Base-by-base conservation (phyloP, 1,140 invertebrate species). In the Aphelinus atriplicis region DNA sequence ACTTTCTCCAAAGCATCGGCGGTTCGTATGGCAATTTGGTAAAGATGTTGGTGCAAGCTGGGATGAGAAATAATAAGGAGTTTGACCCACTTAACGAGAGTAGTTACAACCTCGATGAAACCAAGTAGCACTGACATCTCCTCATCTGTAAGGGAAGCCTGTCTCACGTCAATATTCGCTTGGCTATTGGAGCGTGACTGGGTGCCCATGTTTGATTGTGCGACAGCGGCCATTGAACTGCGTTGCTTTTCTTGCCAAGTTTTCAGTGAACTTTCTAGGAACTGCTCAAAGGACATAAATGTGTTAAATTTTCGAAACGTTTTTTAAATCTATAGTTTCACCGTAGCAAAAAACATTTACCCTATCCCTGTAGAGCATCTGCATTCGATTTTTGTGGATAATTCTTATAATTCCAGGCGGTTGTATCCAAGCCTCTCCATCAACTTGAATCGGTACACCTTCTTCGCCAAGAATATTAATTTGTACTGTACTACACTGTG, bases 341-440 rank as follows among this genome's bases (percentile, higher is more conserved):
- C 50, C 46, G n/a, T 7, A 64, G 7, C 51, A 53, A 53, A 43
- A 76, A 68, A 51, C 71, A 85, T 85, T 86, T 86, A 93, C 92
- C 79, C 96, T 90, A 84, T 98, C 97, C 63, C 97, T 89, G 80
- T 94, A 97, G 3, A 99, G 87, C 94, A 99, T 97, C 89, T 98
- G 97, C 83, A 97, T 96, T 75, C 97, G 90, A 88, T 98, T 99
- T 88, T 98, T 98, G 86, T 98, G 97, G 78, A 97, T 92, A 71
- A 99, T 98, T 60, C 95, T 91, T 79, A 99, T 97, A 80, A 97
- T 96, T 48, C 97, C 97, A 0, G 97, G 97, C 1, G 96, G 95
- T 87, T 99, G 97, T n/a, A 98, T 90, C 97, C 97, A 99, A 7
- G 97, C 97, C 88, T 99, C 97, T 0, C 97, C 97, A 86, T 99